Evolutionary conservation across 1,140 invertebrate genomes (phyloP).

Genomic region (Marisa cornuarietis): DNA sequence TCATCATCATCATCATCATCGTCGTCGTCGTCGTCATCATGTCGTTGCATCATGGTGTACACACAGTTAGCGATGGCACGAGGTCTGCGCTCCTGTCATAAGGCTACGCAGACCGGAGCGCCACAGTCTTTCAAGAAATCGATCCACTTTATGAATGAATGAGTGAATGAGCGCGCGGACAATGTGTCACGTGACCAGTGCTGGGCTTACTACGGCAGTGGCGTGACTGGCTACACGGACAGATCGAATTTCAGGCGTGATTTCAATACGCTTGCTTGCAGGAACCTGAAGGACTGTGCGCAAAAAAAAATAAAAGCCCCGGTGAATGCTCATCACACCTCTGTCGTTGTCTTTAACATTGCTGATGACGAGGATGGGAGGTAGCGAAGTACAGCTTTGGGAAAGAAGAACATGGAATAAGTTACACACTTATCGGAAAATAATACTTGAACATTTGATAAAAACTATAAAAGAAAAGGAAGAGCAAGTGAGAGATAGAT

Average conservation of each 20-base stretch:
- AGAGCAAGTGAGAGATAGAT: neutral
- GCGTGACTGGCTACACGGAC: neutral
- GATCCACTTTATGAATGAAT: slow-evolving; percentile 5
- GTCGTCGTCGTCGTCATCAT: too few species aligned
- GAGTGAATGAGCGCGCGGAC: neutral
- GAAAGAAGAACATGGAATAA: neutral
- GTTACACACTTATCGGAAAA: too few species aligned
- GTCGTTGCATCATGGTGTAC: too few species aligned
- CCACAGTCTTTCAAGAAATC: neutral
- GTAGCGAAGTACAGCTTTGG: neutral
- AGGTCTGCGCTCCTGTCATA: too few species aligned
- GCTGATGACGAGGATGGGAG: neutral
- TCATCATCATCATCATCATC: too few species aligned
- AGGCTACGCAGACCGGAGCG: neutral
- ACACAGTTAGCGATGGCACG: too few species aligned
- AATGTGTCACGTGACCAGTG: neutral
- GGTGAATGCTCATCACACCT: neutral
- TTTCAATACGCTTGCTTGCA: neutral
- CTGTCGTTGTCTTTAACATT: too few species aligned
- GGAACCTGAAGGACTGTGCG: neutral
- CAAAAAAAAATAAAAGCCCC: neutral
- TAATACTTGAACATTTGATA: too few species aligned
- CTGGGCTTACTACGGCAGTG: neutral
- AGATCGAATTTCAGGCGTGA: neutral
- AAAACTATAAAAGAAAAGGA: neutral